Percentiles rank a stretch among this genome's conserved stretches.
phyloP scores from a whole-genome alignment of 2,797 vertebrate genomes.

The Capromys pilorides region DNA sequence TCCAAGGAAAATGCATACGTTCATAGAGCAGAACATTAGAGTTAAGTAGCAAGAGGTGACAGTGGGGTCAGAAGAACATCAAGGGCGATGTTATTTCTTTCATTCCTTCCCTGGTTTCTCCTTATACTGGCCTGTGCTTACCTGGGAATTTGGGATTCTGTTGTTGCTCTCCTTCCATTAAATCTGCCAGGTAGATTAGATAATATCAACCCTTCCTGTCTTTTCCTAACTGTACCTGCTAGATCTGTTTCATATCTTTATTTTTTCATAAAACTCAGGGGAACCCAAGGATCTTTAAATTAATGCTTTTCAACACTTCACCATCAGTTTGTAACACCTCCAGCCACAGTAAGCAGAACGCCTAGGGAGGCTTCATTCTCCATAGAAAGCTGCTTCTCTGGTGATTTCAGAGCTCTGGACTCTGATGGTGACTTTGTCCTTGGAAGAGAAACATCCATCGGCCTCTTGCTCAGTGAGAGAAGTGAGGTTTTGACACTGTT shows the following conservation, averaged over 20 bases:
- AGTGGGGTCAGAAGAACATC: background rate
- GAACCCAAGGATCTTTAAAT: background rate
- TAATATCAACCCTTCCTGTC: background rate
- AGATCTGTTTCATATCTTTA: background rate
- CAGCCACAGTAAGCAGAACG: background rate
- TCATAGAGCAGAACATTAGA: background rate
- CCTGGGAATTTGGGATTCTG: background rate
- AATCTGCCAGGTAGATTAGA: background rate
- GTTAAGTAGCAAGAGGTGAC: background rate
- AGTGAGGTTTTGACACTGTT: background rate
- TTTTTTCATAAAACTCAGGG: background rate
- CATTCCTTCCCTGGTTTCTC: background rate
- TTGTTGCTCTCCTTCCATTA: background rate
- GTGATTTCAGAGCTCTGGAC: background rate
- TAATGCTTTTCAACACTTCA: background rate
- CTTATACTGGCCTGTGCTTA: background rate
- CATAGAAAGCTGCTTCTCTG: background rate
- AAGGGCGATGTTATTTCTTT: background rate
- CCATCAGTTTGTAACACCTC: background rate
- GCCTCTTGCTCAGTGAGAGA: background rate
- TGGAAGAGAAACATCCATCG: background rate
- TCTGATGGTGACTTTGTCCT: background rate
- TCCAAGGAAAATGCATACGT: background rate
- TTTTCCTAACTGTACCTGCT: background rate
- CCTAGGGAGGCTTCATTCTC: background rate